These are phyloP conservation scores for Himalopsyche anomala DNA, from an alignment of 2,888 invertebrate species.

Conservation along the genomic window DNA sequence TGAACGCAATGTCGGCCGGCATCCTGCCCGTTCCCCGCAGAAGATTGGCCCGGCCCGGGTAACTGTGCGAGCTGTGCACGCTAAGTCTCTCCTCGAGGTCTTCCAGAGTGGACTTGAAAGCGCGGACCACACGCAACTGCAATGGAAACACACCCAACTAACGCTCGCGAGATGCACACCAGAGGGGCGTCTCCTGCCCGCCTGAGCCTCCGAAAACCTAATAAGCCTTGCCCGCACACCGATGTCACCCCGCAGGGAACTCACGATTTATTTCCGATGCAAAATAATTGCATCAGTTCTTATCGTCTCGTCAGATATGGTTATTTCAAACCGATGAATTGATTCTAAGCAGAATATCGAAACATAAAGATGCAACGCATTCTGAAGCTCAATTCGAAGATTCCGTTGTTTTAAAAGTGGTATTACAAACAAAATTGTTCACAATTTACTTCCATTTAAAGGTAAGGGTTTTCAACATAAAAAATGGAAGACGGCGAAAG, in stretches of 20 bases:
- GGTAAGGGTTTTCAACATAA: neutral
- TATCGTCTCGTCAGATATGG: neutral
- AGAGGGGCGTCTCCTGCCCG: slow-evolving; percentile 10
- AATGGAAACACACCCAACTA: slow-evolving; percentile 74
- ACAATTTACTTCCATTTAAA: neutral
- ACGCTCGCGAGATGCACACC: slow-evolving; percentile 24
- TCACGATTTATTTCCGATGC: neutral
- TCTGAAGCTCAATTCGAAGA: neutral
- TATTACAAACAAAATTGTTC: slow-evolving; percentile 10
- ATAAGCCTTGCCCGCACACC: slow-evolving; percentile 22
- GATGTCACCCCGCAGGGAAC: neutral
- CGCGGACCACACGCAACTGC: slow-evolving; percentile 99
- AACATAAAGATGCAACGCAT: neutral
- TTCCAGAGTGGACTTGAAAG: slow-evolving; percentile 99
- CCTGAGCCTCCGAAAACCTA: slow-evolving; percentile 4
- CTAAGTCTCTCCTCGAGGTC: slow-evolving; percentile 99
- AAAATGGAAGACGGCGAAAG: neutral
- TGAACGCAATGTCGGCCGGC: slow-evolving; percentile 90
- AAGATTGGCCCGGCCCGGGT: slow-evolving; percentile 91
- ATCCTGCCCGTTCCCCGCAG: slow-evolving; percentile 77
- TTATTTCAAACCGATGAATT: neutral
- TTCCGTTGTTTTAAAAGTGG: neutral
- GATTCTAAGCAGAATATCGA: neutral
- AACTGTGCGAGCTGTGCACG: slow-evolving; percentile 97
- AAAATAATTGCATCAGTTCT: too few species aligned